Conservation (phyloP, 1,140 invertebrate genomes). For the Drosophila pandora region DNA sequence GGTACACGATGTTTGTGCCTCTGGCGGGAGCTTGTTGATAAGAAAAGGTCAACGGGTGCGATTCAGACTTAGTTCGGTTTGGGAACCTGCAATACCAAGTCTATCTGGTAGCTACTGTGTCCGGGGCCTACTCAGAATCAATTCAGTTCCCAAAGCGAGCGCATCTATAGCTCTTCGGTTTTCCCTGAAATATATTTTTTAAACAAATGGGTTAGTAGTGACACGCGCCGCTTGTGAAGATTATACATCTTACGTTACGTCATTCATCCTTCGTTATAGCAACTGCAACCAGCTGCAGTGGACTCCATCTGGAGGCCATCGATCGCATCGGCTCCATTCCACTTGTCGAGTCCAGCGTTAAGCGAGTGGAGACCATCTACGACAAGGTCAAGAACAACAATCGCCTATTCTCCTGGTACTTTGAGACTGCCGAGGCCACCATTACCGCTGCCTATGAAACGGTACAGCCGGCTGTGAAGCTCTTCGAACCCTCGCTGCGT, state of each 20-base stretch:
- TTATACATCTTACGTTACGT: slow-evolving; percentile 7
- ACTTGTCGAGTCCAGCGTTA: slow-evolving; percentile 89
- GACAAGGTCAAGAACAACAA: slow-evolving; percentile 87
- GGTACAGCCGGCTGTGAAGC: slow-evolving; percentile 87
- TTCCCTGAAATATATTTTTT: not conserved
- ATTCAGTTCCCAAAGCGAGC: slow-evolving; percentile 18
- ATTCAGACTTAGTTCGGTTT: slow-evolving; percentile 56
- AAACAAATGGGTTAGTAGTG: slow-evolving; percentile 58
- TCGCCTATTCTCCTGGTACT: slow-evolving; percentile 88
- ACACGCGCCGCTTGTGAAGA: slow-evolving; percentile 1
- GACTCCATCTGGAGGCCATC: slow-evolving; percentile 86
- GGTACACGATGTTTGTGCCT: slow-evolving; percentile 43
- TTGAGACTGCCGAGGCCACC: slow-evolving; percentile 89
- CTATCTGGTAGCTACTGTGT: slow-evolving; percentile 28
- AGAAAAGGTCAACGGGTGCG: slow-evolving; percentile 51
- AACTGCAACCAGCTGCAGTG: slow-evolving; percentile 64
- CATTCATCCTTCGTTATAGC: slow-evolving; percentile 19
- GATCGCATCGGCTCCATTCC: slow-evolving; percentile 88
- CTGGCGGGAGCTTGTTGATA: slow-evolving; percentile 37
- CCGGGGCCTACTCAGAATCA: slow-evolving; percentile 28
- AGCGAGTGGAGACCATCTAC: slow-evolving; percentile 88
- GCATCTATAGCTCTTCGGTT: not conserved
- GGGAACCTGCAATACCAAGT: slow-evolving; percentile 22
- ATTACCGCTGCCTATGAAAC: slow-evolving; percentile 87
- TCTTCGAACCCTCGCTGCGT: slow-evolving; percentile 88